phyloP scores from a whole-genome alignment of 2,797 vertebrate species.

The Tapera naevia region DNA sequence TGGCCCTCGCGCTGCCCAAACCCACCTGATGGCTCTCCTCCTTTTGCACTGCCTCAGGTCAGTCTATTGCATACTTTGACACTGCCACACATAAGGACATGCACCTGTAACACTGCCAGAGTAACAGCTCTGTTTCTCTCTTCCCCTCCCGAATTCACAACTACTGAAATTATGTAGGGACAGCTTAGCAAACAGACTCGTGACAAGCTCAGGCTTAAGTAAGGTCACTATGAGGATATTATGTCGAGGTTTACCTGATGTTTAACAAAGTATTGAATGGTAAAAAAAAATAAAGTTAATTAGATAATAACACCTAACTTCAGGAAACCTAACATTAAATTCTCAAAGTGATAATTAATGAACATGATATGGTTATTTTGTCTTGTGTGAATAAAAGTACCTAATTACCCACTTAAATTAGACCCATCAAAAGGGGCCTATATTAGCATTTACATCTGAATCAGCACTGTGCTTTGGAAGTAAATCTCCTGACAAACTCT shows the following conservation, averaged over 20 bases:
- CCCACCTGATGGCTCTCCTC: not conserved
- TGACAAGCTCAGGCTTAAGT: not conserved
- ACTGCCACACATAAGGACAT: not conserved
- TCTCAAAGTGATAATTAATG: constrained; percentile 29
- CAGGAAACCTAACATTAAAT: constrained; percentile 27
- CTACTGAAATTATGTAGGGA: not conserved
- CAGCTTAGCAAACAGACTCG: not conserved
- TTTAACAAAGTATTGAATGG: constrained; percentile 31
- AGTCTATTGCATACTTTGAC: not conserved
- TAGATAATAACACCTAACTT: constrained; percentile 26
- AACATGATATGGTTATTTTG: constrained; percentile 7
- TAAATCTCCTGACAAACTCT: not conserved
- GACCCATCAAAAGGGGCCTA: not conserved
- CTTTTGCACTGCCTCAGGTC: not conserved
- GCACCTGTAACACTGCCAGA: not conserved
- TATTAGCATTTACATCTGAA: not conserved
- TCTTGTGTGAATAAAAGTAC: constrained; percentile 13
- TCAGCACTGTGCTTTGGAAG: not conserved
- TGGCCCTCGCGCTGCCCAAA: not conserved
- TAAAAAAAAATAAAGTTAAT: not conserved
- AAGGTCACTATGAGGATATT: not conserved
- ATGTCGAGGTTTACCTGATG: constrained; percentile 53
- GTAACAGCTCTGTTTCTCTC: not conserved
- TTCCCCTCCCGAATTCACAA: not conserved
- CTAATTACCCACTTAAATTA: not conserved